Base-by-base conservation (phyloP, 1,140 invertebrate genomes). In the Ptiloglossa arizonensis region DNA sequence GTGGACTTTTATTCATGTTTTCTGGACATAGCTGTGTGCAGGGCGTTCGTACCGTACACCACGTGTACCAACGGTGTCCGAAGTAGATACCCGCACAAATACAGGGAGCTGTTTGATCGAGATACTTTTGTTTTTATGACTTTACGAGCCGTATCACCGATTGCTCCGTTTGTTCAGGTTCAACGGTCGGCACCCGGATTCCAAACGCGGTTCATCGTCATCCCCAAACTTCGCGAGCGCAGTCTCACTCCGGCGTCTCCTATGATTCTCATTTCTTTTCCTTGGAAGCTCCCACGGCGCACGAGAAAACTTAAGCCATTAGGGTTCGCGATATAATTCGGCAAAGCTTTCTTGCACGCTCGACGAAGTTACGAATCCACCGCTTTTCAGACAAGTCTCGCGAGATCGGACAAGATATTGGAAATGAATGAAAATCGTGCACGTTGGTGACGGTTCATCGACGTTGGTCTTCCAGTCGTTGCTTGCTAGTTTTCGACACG, bases 91-190 rank as follows among this genome's bases (percentile, higher is more conserved):
- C 67, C 57, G 63, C 68, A 73, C 70, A 62, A 72, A 79, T 56
- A 80, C 60, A 56, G 32, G 44, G 22, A 81, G 63, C 41, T 50
- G 74, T 70, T 67, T 75, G 56, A 50, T 81, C 63, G 56, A 75
- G 67, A 82, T 87, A 86, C 81, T 80, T 86, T 86, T 85, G 74
- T 82, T 87, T 87, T 85, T 88, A 86, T 79, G 79, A 52, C 74
- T 87, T 87, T 85, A 88, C 82, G 81, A 88, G 70, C 59, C 74
- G 79, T 81, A 86, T 87, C 80, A 74, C 52, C 79, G 75, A 86
- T 86, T 81, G 81, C 77, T 83, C 64, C 81, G 77, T 85, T 86
- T 83, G 80, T 86, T 86, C 73, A 79, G 79, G 86, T 88, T 87
- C 83, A 85, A 82, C 81, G 82, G 85, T 89, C 82, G 74, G 60